A percentile compares a stretch with the other conserved stretches of the same genome.
These are phyloP conservation scores for Xenopus petersii DNA, from an alignment of 2,797 vertebrate genomes.

Conservation along the genomic window DNA sequence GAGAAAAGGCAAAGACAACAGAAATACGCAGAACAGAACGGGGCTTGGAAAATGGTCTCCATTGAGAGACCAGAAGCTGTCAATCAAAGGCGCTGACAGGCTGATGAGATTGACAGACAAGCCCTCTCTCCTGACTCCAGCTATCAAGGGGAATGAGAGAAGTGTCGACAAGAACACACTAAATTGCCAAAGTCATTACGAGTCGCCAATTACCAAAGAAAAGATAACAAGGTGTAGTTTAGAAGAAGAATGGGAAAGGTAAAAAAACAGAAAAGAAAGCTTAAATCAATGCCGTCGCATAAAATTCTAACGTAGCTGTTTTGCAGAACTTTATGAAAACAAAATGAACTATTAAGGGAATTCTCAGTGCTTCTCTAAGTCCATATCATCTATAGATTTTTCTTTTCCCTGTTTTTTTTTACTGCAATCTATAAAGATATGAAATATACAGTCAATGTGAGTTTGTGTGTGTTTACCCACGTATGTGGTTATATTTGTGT, in stretches of 20 bases:
- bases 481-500: too few species aligned
- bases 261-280: conserved; percentile 21
- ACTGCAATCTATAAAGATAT: too few species aligned
- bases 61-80: conserved; percentile 79
- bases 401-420: not conserved
- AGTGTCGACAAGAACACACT: conserved; percentile 80
- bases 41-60: conserved; percentile 72
- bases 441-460: too few species aligned
- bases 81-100: conserved; percentile 82
- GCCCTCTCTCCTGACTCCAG: conserved; percentile 75
- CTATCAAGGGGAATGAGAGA: conserved; percentile 83
- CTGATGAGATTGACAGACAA: conserved; percentile 77
- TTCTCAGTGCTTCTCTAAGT: conserved; percentile 60
- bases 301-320: conserved; percentile 72
- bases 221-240: conserved; percentile 85
- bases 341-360: conserved; percentile 77
- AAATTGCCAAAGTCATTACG: conserved; percentile 93
- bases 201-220: conserved; percentile 90
- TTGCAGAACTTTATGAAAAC: conserved; percentile 75
- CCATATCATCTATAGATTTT: not conserved
- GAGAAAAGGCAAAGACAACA: conserved; percentile 53
- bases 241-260: conserved; percentile 53
- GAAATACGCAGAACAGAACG: conserved; percentile 41
- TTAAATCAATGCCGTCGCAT: conserved; percentile 75
- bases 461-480: too few species aligned